Percentiles rank a stretch among this genome's conserved stretches.
Conservation (phyloP, 2,797 vertebrate species). For the Protosalanx chinensis region DNA sequence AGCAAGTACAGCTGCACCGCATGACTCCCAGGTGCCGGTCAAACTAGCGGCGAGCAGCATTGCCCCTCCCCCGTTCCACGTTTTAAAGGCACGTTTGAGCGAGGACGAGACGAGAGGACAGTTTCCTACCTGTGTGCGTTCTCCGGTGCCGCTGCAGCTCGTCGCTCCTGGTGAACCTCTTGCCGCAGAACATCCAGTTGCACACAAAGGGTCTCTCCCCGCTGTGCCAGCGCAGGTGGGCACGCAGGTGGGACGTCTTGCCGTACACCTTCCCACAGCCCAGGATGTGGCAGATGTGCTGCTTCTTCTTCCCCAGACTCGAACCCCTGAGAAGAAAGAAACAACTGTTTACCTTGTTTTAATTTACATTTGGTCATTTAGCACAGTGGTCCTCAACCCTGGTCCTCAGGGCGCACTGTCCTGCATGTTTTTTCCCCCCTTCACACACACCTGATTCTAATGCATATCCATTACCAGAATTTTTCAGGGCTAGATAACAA, state of each 20-base stretch:
- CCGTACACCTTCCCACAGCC: constrained; percentile 86
- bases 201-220: constrained; percentile 97
- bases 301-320: constrained; percentile 94
- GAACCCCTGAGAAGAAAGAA: constrained; percentile 78
- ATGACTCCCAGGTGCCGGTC: too few species aligned
- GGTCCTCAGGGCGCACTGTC: too few species aligned
- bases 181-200: constrained; percentile 98
- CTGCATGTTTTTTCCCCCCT: too few species aligned
- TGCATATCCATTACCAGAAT: too few species aligned
- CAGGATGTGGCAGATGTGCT: constrained; percentile 93
- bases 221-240: constrained; percentile 98
- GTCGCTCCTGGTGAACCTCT: constrained; percentile 96
- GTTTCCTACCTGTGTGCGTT: constrained; percentile 89
- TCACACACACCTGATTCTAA: too few species aligned
- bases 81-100: neutral
- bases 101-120: neutral
- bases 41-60: too few species aligned
- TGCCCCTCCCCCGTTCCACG: too few species aligned
- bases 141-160: constrained; percentile 97
- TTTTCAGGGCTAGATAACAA: too few species aligned
- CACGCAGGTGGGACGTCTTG: constrained; percentile 94
- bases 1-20: too few species aligned
- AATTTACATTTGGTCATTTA: too few species aligned
- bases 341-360: too few species aligned
- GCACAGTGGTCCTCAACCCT: too few species aligned